These are phyloP conservation scores for Diploscapter pachys DNA, from an alignment of 1,140 invertebrate species.

Conservation along the genomic window DNA sequence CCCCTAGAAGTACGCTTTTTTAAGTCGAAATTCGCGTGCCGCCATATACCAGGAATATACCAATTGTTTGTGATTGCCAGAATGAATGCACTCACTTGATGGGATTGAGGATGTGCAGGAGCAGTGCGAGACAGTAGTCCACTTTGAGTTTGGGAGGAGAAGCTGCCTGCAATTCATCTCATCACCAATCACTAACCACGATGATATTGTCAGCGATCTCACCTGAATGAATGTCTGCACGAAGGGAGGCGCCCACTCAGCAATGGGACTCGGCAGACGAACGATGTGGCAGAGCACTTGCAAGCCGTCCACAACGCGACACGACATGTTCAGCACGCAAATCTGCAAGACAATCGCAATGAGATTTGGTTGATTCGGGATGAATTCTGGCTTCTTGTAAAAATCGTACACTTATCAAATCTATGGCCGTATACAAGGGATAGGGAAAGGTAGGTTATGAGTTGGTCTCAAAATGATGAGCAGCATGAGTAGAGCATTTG, in stretches of 20 bases:
- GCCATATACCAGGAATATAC: neutral
- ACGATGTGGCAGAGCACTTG: slow-evolving; percentile 29
- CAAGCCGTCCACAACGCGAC: slow-evolving; percentile 13
- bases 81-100: slow-evolving; percentile 7
- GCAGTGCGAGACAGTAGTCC: slow-evolving; percentile 32
- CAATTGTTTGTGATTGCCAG: neutral
- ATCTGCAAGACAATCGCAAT: slow-evolving; percentile 11
- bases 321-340: slow-evolving; percentile 28
- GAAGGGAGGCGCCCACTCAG: slow-evolving; percentile 28
- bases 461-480: no score
- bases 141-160: slow-evolving; percentile 21
- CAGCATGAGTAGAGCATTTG: no score
- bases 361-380: no score
- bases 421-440: no score
- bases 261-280: slow-evolving; percentile 30
- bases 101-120: slow-evolving; percentile 25
- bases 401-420: no score
- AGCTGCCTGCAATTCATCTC: slow-evolving; percentile 1
- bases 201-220: neutral
- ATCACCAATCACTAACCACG: neutral
- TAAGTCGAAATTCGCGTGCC: no score
- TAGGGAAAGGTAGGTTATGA: no score
- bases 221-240: slow-evolving; percentile 32
- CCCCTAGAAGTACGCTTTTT: no score
- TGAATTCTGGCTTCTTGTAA: no score